Evolutionary conservation across 2,113 vertebrate genomes (phyloP).

Genomic region (Calidris pugnax): DNA sequence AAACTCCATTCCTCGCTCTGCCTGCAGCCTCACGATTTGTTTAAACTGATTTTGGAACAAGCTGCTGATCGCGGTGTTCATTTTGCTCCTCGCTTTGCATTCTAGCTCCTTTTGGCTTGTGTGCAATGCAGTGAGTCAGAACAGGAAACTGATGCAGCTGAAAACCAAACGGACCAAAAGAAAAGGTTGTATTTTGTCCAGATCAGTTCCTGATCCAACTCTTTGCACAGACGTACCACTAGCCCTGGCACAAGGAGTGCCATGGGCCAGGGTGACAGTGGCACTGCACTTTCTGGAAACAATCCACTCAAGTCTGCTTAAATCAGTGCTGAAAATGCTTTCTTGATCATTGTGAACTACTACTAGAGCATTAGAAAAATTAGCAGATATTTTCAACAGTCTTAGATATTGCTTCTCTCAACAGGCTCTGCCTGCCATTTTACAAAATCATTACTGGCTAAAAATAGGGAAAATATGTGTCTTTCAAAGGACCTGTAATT

Average conservation of each 20-base stretch:
- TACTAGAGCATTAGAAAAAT: background rate
- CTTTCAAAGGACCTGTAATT: background rate
- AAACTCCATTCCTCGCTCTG: background rate
- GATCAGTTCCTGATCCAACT: background rate
- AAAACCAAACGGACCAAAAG: conserved; percentile 1
- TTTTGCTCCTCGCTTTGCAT: background rate
- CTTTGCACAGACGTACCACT: background rate
- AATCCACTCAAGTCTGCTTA: background rate
- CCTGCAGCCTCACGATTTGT: background rate
- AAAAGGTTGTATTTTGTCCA: background rate
- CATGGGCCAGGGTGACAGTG: background rate
- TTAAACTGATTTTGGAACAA: background rate
- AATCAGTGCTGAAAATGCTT: background rate
- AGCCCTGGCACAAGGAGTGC: background rate
- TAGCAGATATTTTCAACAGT: background rate
- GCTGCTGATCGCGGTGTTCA: background rate
- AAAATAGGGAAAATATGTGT: background rate
- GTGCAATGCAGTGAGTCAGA: conserved; percentile 20
- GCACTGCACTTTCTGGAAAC: background rate
- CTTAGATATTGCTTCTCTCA: background rate
- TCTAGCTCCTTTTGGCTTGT: background rate
- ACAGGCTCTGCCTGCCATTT: background rate
- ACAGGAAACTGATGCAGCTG: conserved; percentile 52
- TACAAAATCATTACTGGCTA: background rate
- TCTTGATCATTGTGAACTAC: background rate